Evolutionary conservation across 2,888 invertebrate genomes (phyloP).

Genomic region (Cryptops parisi): DNA sequence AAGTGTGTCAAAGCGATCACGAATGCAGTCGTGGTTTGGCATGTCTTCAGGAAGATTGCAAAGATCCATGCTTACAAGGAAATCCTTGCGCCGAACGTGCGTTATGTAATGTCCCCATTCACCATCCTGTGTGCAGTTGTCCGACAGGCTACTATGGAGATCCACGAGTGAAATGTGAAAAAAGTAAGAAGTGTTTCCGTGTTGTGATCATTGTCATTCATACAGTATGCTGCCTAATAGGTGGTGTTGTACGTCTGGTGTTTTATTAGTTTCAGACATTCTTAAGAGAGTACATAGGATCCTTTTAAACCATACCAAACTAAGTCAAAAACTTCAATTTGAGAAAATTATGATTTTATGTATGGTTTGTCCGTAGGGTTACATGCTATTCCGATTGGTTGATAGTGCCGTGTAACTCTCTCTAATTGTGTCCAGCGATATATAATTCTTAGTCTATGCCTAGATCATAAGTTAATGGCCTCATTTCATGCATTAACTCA

Average conservation of each 20-base stretch:
- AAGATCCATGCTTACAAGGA: constrained; percentile 19
- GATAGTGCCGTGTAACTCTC: too few species aligned
- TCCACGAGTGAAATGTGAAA: constrained; percentile 26
- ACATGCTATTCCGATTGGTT: too few species aligned
- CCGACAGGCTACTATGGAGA: constrained; percentile 28
- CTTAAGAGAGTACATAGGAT: too few species aligned
- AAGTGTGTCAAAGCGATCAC: constrained; percentile 17
- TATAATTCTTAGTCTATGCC: too few species aligned
- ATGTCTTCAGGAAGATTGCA: constrained; percentile 19
- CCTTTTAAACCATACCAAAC: too few species aligned
- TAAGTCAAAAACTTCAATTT: too few species aligned
- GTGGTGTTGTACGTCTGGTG: not conserved
- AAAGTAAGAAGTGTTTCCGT: constrained; percentile 12
- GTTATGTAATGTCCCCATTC: constrained; percentile 25
- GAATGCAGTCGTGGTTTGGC: constrained; percentile 19
- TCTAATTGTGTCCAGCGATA: too few species aligned
- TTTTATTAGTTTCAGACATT: not conserved
- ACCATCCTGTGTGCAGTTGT: constrained; percentile 28
- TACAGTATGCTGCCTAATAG: too few species aligned
- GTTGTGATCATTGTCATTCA: not conserved
- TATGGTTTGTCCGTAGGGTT: too few species aligned
- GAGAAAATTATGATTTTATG: too few species aligned
- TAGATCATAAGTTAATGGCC: too few species aligned
- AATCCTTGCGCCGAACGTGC: constrained; percentile 43
- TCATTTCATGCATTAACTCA: too few species aligned